Conservation (phyloP, 1,140 invertebrate genomes). For the Epicauta chinensis region DNA sequence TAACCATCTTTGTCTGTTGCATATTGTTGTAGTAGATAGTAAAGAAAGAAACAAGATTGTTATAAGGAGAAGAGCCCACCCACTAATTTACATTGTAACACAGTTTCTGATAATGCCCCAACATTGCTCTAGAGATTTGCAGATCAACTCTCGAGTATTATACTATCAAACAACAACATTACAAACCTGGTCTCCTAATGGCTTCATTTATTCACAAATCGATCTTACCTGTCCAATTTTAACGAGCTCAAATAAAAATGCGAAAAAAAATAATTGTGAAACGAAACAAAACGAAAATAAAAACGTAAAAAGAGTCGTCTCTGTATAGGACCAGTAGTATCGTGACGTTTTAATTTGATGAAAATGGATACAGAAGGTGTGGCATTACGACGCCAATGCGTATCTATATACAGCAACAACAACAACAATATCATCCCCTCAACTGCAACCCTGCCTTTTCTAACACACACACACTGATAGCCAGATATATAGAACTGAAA, state of each 20-base stretch:
- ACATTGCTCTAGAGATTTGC: constrained; percentile 14
- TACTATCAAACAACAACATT: not conserved
- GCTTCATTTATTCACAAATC: constrained; percentile 7
- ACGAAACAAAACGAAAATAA: not conserved
- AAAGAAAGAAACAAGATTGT: constrained; percentile 3
- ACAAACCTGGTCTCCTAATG: constrained; percentile 3
- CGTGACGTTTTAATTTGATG: constrained; percentile 10
- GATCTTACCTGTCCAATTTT: too few relatives aligned
- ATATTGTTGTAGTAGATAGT: not conserved
- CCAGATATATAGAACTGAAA: constrained; percentile 1
- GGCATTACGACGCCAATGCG: too few relatives aligned
- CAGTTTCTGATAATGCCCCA: constrained; percentile 13
- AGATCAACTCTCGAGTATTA: constrained; percentile 4
- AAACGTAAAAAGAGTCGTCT: too few relatives aligned
- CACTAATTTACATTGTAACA: constrained; percentile 9
- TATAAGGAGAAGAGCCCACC: not conserved
- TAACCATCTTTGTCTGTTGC: not conserved
- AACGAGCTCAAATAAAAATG: not conserved
- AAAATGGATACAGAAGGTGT: constrained; percentile 3
- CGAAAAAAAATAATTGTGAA: not conserved
- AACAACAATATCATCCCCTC: too few relatives aligned
- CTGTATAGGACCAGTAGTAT: too few relatives aligned
- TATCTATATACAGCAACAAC: too few relatives aligned
- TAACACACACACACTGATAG: not conserved
- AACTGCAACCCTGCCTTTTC: too few relatives aligned